Conservation (phyloP, 2,113 vertebrate species). For the Sebastes schlegelii region DNA sequence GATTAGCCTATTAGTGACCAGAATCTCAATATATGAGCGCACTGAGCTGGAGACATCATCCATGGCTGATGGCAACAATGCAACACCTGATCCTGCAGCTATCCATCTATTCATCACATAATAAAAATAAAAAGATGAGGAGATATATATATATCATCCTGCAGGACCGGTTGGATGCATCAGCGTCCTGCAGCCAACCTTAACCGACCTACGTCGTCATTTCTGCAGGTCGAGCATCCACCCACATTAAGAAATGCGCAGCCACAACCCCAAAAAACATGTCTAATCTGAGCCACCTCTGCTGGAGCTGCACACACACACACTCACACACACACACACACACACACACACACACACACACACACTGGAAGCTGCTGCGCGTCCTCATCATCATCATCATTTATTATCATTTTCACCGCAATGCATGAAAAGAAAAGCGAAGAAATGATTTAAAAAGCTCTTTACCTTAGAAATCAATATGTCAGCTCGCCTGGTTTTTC, state of each 20-base stretch:
- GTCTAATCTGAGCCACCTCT: slow-evolving; percentile 51
- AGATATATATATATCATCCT: not conserved
- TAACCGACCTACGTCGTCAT: slow-evolving; percentile 43
- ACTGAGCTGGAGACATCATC: slow-evolving; percentile 20
- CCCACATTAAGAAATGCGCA: slow-evolving; percentile 74
- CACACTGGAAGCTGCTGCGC: slow-evolving; percentile 7
- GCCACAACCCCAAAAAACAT: slow-evolving; percentile 56
- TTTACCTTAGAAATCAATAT: slow-evolving; percentile 76
- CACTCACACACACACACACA: not conserved
- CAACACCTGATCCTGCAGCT: slow-evolving; percentile 9
- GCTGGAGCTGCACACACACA: slow-evolving; percentile 24
- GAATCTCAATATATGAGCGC: slow-evolving; percentile 15
- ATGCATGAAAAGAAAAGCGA: not conserved
- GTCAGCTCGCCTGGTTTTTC: not conserved
- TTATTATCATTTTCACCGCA: not conserved
- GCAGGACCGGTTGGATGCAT: not conserved
- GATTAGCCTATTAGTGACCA: slow-evolving; percentile 6
- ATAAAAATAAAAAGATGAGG: not conserved
- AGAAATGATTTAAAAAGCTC: slow-evolving; percentile 42
- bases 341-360: not conserved
- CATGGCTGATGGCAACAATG: slow-evolving; percentile 31
- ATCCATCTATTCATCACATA: not conserved
- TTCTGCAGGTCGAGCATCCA: slow-evolving; percentile 55
- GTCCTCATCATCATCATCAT: not conserved
- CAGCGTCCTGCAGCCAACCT: slow-evolving; percentile 36